Evolutionary conservation across 1,140 invertebrate genomes (phyloP), one percentile per base, ranked within the genome.

Genomic region (Brachionus angularis): DNA sequence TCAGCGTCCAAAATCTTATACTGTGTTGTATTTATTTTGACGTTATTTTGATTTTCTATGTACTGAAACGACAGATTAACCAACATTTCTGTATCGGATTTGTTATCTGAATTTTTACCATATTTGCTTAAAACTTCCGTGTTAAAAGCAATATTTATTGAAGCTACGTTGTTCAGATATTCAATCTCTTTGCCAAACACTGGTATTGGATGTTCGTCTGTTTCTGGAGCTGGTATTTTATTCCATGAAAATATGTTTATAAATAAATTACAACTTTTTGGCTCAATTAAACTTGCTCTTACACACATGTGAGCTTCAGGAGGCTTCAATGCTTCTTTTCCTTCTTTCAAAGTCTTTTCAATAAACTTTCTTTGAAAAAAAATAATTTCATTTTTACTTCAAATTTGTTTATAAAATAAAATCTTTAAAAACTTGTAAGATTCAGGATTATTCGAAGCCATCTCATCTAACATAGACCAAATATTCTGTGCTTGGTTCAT

Each of bases 401-500:
- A 55, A 18, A 31, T 7, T 44, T 31, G 16, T 4, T 46, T n/a
- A 44, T n/a, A 16, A 29, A 16, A 12, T 31, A 1, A 25, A 44
- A 5, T 62, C 23, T 64, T 47, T 46, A 21, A 18, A 27, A 47
- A 67, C 62, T 67, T 67, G 42, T 67, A 67, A 16, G 62, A 46
- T 50, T 67, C 18, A 31, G 62, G 62, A 18, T 29, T 50, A 29
- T 18, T 47, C 23, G 42, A 31, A 4, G 62, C 62, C 62, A 67
- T 67, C 18, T 67, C 47, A 12, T 67, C 62, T 12, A 67, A 29
- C 62, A 67, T 67, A 4, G 62, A 67, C 62, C 62, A 67, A 67
- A 67, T 67, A 46, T 67, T 39, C 4, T 67, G 42, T 10, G 62
- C 62, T 36, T 67, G 62, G 2, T 67, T 23, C 5, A 31, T 31